Evolutionary conservation across 2,797 vertebrate genomes (phyloP), one percentile per base, ranked within the genome.

Genomic region (Notolabrus celidotus): DNA sequence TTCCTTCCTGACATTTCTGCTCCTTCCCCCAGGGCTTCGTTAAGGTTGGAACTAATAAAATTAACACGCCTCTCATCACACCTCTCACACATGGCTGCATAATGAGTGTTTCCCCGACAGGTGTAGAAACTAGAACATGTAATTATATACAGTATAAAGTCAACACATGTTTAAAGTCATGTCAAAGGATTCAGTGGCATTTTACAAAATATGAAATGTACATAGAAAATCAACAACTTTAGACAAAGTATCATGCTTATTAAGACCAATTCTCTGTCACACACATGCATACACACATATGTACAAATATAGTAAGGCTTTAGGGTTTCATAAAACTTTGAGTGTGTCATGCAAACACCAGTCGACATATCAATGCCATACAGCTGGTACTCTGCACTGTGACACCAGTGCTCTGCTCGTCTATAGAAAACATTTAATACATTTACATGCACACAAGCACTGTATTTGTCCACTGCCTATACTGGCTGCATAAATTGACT

Each of bases 271-370:
- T 2, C 10, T 11, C 11, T 23, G n/a, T 2, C 19, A 56, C 51
- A 22, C 19, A 45, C 36, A n/a, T 56, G 22, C 53, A 23, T 53
- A 15, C 23, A 27, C 36, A 38, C 36, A 38, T 20, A 23, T 14
- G 20, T 14, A 46, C 22, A n/a, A 5, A 74, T 61, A 38, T 1
- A 29, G 54, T 92, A 92, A 92, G 92, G 92, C 91, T 91, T 92
- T 68, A 61, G 87, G 90, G 91, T 85, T 84, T 91, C 67, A 77
- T 68, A 59, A 79, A 75, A 83, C 55, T 78, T 77, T 67, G 61
- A 76, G 72, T 74, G 72, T 16, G 54, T 60, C 85, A 86, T 86
- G 85, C 82, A 79, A 78, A 86, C 76, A 69, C 68, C 67, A 60
- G 57, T 33, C 23, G 52, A 74, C 71, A 65, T 65, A 68, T 75